Evolutionary conservation across 2,888 invertebrate genomes (phyloP), one percentile per base, ranked within the genome.

Genomic region (Mythimna vitellina): DNA sequence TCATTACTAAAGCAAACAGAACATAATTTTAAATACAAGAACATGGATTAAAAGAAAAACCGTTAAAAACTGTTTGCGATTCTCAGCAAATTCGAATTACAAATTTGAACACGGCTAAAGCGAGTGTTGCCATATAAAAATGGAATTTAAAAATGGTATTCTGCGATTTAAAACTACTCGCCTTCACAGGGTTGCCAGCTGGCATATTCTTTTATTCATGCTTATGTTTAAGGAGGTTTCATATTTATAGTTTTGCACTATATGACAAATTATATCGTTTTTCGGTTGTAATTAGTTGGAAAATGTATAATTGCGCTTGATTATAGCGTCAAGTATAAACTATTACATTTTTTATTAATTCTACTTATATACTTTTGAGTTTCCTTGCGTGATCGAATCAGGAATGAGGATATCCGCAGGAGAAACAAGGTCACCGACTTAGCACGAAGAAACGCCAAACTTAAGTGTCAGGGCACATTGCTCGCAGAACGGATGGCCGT

Each of bases 81-180:
- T 86, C 86, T 68, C 60, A 70, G 75, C 76, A 78, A 84, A 86
- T 87, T 87, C 87, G 85, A 87, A 87, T 87, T 86, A 87, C 87
- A 87, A 87, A 87, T 88, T 88, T 82, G 82, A 83, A 85, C 86
- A 81, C 81, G 80, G 68, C 83, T 84, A 86, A 85, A 84, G 86
- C 88, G 84, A 85, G 80, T 86, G 87, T 87, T 84, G 84, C 77
- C 70, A 84, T 81, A 85, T 86, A 83, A 86, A 86, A 84, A 87
- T 86, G 73, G 84, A 86, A 86, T 85, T 81, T 73, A 79, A 84
- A 87, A 87, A 85, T 84, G 61, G 82, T 78, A 83, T 81, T 86
- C 78, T 64, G 54, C 68, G 82, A 86, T 87, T 87, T 81, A 81
- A 87, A 83, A 86, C 84, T 86, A 86, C 76, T 82, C 71, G 78